Conservation (phyloP, 2,797 vertebrate genomes). For the Spondyliosoma cantharus region DNA sequence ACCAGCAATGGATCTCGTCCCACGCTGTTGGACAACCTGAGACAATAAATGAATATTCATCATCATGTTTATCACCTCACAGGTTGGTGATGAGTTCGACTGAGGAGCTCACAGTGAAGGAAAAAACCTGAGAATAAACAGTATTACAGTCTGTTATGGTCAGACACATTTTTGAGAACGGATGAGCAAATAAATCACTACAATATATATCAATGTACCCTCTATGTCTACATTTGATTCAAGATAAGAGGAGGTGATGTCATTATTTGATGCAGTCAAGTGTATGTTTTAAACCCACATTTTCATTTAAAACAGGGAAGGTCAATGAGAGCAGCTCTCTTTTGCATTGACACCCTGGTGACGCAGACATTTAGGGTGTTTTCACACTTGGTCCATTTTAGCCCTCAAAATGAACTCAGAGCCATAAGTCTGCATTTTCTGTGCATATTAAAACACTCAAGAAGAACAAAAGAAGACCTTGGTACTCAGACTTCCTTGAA, state of each 20-base stretch:
- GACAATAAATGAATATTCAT: constrained; percentile 7
- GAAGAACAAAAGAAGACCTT: too few relatives aligned
- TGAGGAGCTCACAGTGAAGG: background rate
- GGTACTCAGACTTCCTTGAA: too few relatives aligned
- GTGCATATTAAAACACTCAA: too few relatives aligned
- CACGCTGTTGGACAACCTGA: constrained; percentile 81
- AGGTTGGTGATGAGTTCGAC: background rate
- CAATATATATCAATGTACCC: background rate
- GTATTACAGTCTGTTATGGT: background rate
- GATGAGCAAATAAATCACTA: background rate
- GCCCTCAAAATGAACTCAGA: too few relatives aligned
- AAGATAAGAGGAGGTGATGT: background rate
- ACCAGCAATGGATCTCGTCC: constrained; percentile 83
- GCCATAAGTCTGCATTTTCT: too few relatives aligned
- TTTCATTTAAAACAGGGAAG: too few relatives aligned
- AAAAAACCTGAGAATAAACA: background rate
- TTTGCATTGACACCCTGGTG: too few relatives aligned
- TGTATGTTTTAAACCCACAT: background rate
- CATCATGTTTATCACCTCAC: background rate
- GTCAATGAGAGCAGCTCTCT: too few relatives aligned
- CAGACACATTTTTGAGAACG: background rate
- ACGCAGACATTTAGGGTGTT: too few relatives aligned
- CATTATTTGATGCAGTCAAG: background rate
- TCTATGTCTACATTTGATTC: background rate
- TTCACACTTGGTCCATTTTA: too few relatives aligned